These are phyloP conservation scores for Sicus ferrugineus DNA, from an alignment of 2,888 invertebrate species.

Conservation along the genomic window DNA sequence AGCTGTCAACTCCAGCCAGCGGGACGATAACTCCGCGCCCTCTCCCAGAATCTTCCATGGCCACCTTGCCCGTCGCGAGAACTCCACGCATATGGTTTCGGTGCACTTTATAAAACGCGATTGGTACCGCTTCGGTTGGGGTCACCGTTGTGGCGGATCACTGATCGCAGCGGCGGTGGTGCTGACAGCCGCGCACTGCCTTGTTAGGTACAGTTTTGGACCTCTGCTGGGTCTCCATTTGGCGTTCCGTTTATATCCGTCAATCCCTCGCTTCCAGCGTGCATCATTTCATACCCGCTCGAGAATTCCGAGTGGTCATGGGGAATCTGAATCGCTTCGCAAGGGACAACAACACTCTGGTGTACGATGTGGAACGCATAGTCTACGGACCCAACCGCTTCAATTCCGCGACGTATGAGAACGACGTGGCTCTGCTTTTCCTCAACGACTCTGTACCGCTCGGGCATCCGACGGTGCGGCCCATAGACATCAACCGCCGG, in stretches of 20 bases:
- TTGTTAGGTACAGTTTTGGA: constrained; percentile 44
- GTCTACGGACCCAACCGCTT: constrained; percentile 43
- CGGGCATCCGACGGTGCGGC: constrained; percentile 53
- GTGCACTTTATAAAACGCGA: constrained; percentile 46
- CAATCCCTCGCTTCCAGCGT: background rate
- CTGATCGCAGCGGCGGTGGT: constrained; percentile 48
- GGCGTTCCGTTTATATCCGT: background rate
- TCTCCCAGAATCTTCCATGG: constrained; percentile 46
- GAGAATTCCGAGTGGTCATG: constrained; percentile 55
- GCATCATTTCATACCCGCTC: background rate
- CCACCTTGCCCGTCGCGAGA: constrained; percentile 41
- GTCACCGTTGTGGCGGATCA: constrained; percentile 59
- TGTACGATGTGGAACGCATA: constrained; percentile 47
- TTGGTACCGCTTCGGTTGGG: constrained; percentile 54
- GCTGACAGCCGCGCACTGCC: constrained; percentile 48
- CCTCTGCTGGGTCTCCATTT: background rate
- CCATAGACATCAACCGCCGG: constrained; percentile 48
- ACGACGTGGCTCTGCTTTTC: constrained; percentile 56
- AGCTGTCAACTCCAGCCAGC: too few relatives aligned
- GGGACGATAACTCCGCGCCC: too few relatives aligned
- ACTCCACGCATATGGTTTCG: constrained; percentile 56
- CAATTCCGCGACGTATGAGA: constrained; percentile 47
- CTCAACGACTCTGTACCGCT: constrained; percentile 52
- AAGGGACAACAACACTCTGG: constrained; percentile 47
- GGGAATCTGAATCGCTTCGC: constrained; percentile 45